Percentiles rank a stretch among this genome's conserved stretches.
phyloP scores from a whole-genome alignment of 2,797 vertebrate genomes.

The Girardinus metallicus region DNA sequence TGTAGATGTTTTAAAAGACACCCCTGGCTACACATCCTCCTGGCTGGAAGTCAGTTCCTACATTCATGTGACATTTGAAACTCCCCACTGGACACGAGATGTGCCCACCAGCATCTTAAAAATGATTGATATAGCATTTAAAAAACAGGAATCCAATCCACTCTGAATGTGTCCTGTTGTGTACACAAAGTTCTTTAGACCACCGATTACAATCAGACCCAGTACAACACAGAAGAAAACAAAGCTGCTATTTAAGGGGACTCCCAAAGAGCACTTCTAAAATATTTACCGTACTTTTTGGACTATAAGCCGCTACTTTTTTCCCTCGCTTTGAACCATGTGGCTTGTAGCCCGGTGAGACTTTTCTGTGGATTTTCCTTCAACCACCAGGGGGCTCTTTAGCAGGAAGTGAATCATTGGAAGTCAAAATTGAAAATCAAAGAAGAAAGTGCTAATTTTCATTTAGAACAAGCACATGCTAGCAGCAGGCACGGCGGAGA shows the following conservation, averaged over 20 bases:
- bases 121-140: not conserved
- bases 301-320: no score
- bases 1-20: constrained; percentile 32
- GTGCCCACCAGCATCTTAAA: constrained; percentile 5
- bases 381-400: no score
- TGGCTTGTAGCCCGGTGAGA: no score
- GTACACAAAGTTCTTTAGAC: constrained; percentile 8
- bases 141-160: not conserved
- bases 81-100: not conserved
- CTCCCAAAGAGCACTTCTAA: not conserved
- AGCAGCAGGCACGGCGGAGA: no score
- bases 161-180: constrained; percentile 6
- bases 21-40: constrained; percentile 24
- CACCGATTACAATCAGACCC: not conserved
- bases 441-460: no score
- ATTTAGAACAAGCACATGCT: no score
- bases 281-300: not conserved
- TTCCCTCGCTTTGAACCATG: no score
- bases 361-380: no score
- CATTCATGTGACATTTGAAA: constrained; percentile 21
- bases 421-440: no score
- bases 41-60: constrained; percentile 28
- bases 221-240: not conserved
- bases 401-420: no score
- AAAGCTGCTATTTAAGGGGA: not conserved